Evolutionary conservation across 2,113 vertebrate genomes (phyloP).

Genomic region (Seriola quinqueradiata): DNA sequence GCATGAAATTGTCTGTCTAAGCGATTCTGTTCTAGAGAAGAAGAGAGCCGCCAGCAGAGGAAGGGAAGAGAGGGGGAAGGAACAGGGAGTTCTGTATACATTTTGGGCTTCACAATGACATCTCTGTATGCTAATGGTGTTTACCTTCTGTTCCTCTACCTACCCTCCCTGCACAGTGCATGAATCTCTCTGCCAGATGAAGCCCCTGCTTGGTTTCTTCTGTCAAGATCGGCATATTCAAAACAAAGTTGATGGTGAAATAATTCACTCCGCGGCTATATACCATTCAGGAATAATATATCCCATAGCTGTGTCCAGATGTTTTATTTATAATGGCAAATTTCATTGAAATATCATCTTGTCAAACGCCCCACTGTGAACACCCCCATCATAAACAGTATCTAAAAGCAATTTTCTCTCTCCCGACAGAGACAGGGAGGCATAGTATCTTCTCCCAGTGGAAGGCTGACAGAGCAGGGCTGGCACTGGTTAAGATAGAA

Average conservation of each 20-base stretch:
- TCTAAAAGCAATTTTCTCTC: slow-evolving; percentile 57
- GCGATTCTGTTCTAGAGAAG: slow-evolving; percentile 29
- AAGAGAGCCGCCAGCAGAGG: neutral
- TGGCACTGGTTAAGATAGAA: slow-evolving; percentile 36
- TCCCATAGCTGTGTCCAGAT: slow-evolving; percentile 45
- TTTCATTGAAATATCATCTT: slow-evolving; percentile 50
- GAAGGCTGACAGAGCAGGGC: slow-evolving; percentile 31
- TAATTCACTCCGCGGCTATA: slow-evolving; percentile 24
- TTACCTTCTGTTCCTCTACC: slow-evolving; percentile 24
- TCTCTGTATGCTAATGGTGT: slow-evolving; percentile 52
- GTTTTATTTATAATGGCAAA: slow-evolving; percentile 35
- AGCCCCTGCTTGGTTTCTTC: slow-evolving; percentile 21
- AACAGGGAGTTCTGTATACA: slow-evolving; percentile 17
- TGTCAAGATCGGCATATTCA: neutral
- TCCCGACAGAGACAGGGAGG: slow-evolving; percentile 16
- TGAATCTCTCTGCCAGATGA: slow-evolving; percentile 4
- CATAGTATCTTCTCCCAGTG: slow-evolving; percentile 43
- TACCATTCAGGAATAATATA: slow-evolving; percentile 9
- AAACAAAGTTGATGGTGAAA: slow-evolving; percentile 26
- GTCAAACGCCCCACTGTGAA: slow-evolving; percentile 44
- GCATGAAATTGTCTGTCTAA: slow-evolving; percentile 33
- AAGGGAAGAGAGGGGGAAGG: slow-evolving; percentile 19
- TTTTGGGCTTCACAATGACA: slow-evolving; percentile 27
- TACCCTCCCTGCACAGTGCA: slow-evolving; percentile 5
- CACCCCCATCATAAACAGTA: slow-evolving; percentile 47